phyloP scores from a whole-genome alignment of 2,888 invertebrate genomes.

The Tetragonula carbonaria region DNA sequence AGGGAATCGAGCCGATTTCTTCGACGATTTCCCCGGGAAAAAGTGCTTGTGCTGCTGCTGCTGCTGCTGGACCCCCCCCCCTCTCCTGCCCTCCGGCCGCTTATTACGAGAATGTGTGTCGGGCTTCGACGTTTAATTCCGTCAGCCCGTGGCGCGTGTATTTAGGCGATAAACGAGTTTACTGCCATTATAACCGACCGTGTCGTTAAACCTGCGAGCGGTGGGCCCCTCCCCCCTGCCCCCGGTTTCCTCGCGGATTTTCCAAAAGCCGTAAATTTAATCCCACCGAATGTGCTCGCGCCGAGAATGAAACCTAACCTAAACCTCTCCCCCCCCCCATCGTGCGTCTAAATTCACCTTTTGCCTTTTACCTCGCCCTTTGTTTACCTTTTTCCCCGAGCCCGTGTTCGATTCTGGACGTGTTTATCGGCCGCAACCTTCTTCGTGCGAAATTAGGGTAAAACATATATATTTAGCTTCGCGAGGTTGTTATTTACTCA shows the following conservation, averaged over 20 bases:
- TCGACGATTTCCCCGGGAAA: conserved; percentile 4
- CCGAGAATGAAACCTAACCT: conserved; percentile 49
- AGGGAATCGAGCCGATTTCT: conserved; percentile 26
- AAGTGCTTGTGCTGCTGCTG: not conserved
- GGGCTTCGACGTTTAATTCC: conserved; percentile 51
- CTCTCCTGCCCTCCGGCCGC: no score
- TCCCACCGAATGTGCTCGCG: conserved; percentile 34
- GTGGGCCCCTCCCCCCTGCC: conserved; percentile 14
- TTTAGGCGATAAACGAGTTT: conserved; percentile 62
- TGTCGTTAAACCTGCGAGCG: conserved; percentile 56
- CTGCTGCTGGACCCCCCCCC: no score
- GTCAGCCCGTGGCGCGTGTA: conserved; percentile 15
- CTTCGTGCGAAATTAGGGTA: no score
- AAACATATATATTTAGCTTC: no score
- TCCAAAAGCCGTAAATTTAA: conserved; percentile 62
- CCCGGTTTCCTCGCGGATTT: conserved; percentile 23
- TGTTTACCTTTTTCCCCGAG: not conserved
- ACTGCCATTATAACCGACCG: conserved; percentile 46
- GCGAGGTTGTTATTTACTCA: no score
- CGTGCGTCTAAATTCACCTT: no score
- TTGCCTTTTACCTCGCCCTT: not conserved
- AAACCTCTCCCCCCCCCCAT: no score
- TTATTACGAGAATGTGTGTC: conserved; percentile 42
- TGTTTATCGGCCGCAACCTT: not conserved
- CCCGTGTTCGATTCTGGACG: not conserved